Base-by-base conservation (phyloP, 2,113 vertebrate species). In the Pollachius pollachius region DNA sequence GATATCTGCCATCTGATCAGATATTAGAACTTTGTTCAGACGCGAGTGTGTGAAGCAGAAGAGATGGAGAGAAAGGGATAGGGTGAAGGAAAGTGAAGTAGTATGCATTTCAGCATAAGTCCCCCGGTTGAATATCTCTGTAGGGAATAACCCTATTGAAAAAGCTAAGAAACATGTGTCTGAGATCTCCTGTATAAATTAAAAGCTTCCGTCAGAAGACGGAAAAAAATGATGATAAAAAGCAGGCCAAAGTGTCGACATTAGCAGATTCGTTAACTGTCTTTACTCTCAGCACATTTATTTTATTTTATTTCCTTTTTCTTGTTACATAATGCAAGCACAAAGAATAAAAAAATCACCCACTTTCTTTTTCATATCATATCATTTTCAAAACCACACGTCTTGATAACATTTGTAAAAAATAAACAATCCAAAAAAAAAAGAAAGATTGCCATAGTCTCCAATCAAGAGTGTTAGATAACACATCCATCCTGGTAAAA, bases 211-310 rank as follows among this genome's bases (percentile, higher is more conserved):
- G 60, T 71, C 41, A 58, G 65, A 52, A 0, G 71, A 27, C 69
- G 60, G 67, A 68, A n/a, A 72, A 77, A 74, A 62, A 30, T 7
- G 74, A 5, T 30, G 81, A 70, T 81, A 82, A 68, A 72, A 79
- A 69, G 69, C 73, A 52, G 60, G 58, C 81, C 74, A 77, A 66
- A 72, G 79, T 71, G 56, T 16, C 57, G 67, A 70, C 73, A 67
- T 74, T 77, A 77, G 19, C n/a, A 17, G 30, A 59, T 71, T 79
- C 62, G 71, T 67, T 67, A 70, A 70, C 52, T 52, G 52, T 7
- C 2, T 11, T 11, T 52, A 52, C 52, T 16, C 1, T 12, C 0
- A 54, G 52, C 11, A 1, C 52, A 54, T 12, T 54, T 54, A 2
- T 54, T 54, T 12, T 54, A 2, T 54, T 54, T 54, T 52, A 2